Evolutionary conservation across 2,113 vertebrate species (phyloP).

Genomic region (Gadus chalcogrammus): DNA sequence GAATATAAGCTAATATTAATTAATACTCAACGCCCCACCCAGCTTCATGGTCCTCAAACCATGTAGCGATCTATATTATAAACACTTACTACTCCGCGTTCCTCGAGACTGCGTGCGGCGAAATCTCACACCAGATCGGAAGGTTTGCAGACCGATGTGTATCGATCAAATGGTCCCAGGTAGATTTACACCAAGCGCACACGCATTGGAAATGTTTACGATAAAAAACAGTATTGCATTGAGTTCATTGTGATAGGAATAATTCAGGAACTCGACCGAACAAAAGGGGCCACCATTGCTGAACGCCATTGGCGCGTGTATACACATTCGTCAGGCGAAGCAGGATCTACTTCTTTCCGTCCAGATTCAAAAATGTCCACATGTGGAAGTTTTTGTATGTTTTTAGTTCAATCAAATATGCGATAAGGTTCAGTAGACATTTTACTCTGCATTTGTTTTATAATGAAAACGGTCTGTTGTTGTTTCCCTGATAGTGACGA

Average conservation of each 20-base stretch:
- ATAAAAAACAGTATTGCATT: slow-evolving; percentile 35
- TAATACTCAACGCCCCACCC: background rate
- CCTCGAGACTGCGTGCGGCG: slow-evolving; percentile 60
- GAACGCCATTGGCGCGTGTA: slow-evolving; percentile 42
- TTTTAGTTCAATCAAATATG: too few relatives aligned
- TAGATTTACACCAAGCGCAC: background rate
- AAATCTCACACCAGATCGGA: slow-evolving; percentile 50
- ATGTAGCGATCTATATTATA: slow-evolving; percentile 24
- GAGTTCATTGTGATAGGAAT: slow-evolving; percentile 62
- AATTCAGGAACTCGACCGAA: slow-evolving; percentile 68
- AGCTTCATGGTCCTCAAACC: too few relatives aligned
- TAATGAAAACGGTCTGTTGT: background rate
- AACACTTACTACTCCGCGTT: slow-evolving; percentile 75
- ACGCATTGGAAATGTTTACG: slow-evolving; percentile 14
- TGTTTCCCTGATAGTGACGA: slow-evolving; percentile 27
- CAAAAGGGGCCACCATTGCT: slow-evolving; percentile 71
- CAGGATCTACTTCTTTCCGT: slow-evolving; percentile 18
- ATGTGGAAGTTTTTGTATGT: too few relatives aligned
- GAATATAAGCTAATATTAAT: background rate
- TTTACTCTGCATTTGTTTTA: background rate
- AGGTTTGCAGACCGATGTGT: slow-evolving; percentile 42
- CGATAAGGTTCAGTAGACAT: background rate
- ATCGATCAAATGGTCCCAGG: slow-evolving; percentile 42
- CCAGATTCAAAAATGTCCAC: background rate
- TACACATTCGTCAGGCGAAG: slow-evolving; percentile 69